phyloP scores from a whole-genome alignment of 2,888 invertebrate species.

The Eristalis pertinax region DNA sequence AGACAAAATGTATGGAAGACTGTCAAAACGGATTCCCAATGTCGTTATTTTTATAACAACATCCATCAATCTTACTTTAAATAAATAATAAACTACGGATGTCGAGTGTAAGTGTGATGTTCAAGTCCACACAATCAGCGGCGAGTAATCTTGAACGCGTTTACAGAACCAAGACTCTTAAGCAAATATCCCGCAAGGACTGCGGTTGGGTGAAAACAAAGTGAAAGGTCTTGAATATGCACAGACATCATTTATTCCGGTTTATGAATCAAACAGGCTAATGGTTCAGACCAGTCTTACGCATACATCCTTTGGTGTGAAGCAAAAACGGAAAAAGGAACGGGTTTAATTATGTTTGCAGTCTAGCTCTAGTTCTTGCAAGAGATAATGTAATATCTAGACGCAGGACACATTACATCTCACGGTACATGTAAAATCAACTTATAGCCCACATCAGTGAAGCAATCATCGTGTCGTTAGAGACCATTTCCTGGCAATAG shows the following conservation, averaged over 20 bases:
- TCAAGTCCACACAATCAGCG: no score
- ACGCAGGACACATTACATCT: not conserved
- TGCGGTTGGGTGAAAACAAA: not conserved
- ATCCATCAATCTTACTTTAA: no score
- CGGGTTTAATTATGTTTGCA: not conserved
- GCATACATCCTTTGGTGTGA: not conserved
- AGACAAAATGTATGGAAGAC: no score
- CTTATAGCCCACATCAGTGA: not conserved
- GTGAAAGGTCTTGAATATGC: not conserved
- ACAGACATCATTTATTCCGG: not conserved
- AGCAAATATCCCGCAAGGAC: no score
- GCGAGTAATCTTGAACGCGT: no score
- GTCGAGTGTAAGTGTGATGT: no score
- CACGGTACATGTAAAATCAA: not conserved
- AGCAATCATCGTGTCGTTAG: not conserved
- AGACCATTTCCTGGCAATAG: not conserved
- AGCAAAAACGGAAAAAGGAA: not conserved
- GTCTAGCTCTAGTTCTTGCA: not conserved
- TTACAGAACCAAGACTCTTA: no score
- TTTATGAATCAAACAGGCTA: not conserved
- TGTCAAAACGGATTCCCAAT: no score
- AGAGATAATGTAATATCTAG: not conserved
- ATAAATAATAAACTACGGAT: no score
- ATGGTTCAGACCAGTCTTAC: not conserved
- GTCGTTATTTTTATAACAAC: no score